Percentiles rank a stretch among this genome's conserved stretches.
phyloP scores from a whole-genome alignment of 2,888 invertebrate species.

The Homarus gammarus region DNA sequence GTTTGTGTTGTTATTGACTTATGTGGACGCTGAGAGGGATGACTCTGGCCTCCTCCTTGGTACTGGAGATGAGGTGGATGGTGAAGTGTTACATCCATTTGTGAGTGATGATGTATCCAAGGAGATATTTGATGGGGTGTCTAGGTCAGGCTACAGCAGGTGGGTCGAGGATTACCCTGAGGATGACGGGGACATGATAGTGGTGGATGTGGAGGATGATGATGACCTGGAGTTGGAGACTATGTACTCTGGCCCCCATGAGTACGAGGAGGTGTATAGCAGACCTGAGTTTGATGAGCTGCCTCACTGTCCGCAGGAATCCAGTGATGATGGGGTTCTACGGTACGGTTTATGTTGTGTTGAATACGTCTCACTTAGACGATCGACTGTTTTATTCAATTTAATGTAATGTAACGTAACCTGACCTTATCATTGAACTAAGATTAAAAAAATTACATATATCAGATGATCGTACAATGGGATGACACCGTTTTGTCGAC shows the following conservation, averaged over 20 bases:
- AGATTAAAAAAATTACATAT: too few relatives aligned
- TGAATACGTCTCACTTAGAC: too few relatives aligned
- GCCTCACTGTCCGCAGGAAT: conserved; percentile 29
- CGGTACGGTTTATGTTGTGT: too few relatives aligned
- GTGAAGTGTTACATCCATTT: background rate
- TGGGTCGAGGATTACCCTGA: conserved; percentile 22
- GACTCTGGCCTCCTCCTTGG: background rate
- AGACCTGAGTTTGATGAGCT: conserved; percentile 31
- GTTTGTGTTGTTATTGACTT: conserved; percentile 18
- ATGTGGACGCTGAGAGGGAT: conserved; percentile 7
- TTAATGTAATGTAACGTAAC: too few relatives aligned
- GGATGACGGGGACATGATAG: background rate
- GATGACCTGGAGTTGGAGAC: conserved; percentile 25
- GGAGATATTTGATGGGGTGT: background rate
- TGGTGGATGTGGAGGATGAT: conserved; percentile 27
- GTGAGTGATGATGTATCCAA: background rate
- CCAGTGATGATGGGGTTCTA: too few relatives aligned
- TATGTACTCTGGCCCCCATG: background rate
- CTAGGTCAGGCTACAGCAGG: background rate
- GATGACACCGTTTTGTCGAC: too few relatives aligned
- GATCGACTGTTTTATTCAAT: too few relatives aligned
- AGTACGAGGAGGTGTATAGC: conserved; percentile 12
- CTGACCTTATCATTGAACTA: too few relatives aligned
- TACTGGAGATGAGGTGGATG: background rate
- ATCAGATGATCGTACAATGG: too few relatives aligned